Evolutionary conservation across 2,888 invertebrate species (phyloP), one percentile per base, ranked within the genome.

Genomic region (Chloroclystis v-ata): DNA sequence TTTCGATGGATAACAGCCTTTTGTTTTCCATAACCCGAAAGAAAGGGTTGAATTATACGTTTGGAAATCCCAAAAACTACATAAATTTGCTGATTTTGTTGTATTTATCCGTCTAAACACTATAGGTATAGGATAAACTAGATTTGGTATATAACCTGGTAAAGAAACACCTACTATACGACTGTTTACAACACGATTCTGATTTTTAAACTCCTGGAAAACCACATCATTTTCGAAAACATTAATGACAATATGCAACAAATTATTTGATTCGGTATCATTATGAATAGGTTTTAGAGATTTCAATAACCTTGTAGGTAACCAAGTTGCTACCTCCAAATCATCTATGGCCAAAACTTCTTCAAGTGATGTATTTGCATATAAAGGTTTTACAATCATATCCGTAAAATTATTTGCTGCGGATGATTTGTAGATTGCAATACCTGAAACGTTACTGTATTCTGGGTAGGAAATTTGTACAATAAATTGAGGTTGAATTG

Each of bases 151-250:
- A 59, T 78, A 90, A 0, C 90, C 90, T 1, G 92, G 91, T 52
- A 92, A 84, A 0, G 89, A 82, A 12, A 92, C 75, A 39, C 91
- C 91, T 11, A 92, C 73, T 10, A 92, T 85, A 28, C 88, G 86
- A 57, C 90, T 89, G 20, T 78, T 81, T 1, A 87, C 64, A 9
- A 52, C 40, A 37, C 76, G 67, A 4, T 65, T 60, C 12, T 70
- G 65, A 10, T 54, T 51, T 25, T 69, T 63, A 10, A 81, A 47
- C 60, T 89, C 86, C 67, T 89, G 89, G 63, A 90, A 91, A 16
- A 91, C 74, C 1, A 78, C 79, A 57, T 89, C 89, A 58, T 88
- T 89, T 45, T 87, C 78, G 67, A 86, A 90, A 6, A 90, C 62
- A 50, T 78, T 90, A 11, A 90, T 81, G 2, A 90, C 81, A 37